Percentiles rank a stretch among this genome's conserved stretches.
Conservation (phyloP, 2,797 vertebrate species). For the Petrocephalus schoutedeni region DNA sequence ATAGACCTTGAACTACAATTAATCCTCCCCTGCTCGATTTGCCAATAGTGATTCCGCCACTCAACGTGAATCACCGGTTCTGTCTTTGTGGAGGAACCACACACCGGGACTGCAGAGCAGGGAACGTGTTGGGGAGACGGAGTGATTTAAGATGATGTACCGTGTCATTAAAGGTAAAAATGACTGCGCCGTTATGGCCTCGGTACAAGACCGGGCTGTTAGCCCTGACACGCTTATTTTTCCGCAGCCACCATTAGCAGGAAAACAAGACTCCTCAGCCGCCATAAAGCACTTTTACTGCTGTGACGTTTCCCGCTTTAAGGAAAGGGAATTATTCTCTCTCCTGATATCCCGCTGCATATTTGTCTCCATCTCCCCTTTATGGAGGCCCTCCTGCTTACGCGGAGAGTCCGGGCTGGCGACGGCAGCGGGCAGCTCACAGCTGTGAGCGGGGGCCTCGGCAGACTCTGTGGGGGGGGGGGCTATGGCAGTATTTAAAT, state of each 20-base stretch:
- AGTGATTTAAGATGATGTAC: slow-evolving; percentile 34
- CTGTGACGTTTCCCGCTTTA: slow-evolving; percentile 6
- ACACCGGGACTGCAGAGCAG: slow-evolving; percentile 14
- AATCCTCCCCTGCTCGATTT: slow-evolving; percentile 57
- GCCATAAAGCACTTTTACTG: slow-evolving; percentile 27
- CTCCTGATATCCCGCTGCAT: background rate
- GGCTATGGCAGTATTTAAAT: slow-evolving; percentile 64
- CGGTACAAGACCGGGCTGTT: slow-evolving; percentile 31
- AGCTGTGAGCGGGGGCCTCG: slow-evolving; percentile 37
- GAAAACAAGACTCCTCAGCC: slow-evolving; percentile 18
- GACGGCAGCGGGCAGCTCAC: background rate
- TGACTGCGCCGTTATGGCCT: slow-evolving; percentile 34
- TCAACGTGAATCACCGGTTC: slow-evolving; percentile 32
- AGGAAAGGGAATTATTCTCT: slow-evolving; percentile 2
- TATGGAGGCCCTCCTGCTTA: background rate
- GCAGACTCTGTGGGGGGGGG: slow-evolving; percentile 56
- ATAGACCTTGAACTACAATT: slow-evolving; percentile 58
- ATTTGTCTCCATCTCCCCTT: background rate
- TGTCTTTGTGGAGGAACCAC: slow-evolving; percentile 15
- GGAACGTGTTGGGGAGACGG: background rate
- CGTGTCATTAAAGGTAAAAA: slow-evolving; percentile 42
- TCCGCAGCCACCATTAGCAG: slow-evolving; percentile 34
- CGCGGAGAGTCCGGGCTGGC: background rate
- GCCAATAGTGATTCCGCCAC: slow-evolving; percentile 52
- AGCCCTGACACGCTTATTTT: slow-evolving; percentile 37